Evolutionary conservation across 2,113 vertebrate genomes (phyloP).

Genomic region (Rhinopomastus cyanomelas): DNA sequence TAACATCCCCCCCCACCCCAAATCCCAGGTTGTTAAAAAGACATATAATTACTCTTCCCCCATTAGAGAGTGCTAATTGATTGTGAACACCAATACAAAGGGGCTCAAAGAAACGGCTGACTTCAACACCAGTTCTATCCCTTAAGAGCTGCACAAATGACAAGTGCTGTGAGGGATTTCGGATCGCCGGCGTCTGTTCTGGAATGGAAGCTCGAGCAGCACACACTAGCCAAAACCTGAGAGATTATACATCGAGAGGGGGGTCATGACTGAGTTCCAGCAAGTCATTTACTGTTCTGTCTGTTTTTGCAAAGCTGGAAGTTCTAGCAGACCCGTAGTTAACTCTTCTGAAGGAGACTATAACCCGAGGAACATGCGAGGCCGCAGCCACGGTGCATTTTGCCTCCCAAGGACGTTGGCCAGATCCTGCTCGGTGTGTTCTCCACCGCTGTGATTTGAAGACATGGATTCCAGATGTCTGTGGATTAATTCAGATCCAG

Average conservation of each 20-base stretch:
- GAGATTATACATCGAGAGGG: neutral
- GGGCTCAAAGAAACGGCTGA: slow-evolving; percentile 19
- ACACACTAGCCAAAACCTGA: neutral
- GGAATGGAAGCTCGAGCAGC: neutral
- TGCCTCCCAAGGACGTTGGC: neutral
- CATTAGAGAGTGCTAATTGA: slow-evolving; percentile 48
- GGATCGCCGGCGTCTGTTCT: neutral
- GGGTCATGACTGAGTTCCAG: neutral
- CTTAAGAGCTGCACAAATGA: neutral
- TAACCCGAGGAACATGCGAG: neutral
- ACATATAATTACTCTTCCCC: slow-evolving; percentile 45
- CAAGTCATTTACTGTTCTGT: neutral
- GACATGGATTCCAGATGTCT: neutral
- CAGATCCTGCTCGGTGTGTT: neutral
- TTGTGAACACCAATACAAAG: slow-evolving; percentile 34
- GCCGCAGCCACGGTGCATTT: neutral
- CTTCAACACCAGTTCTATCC: slow-evolving; percentile 25
- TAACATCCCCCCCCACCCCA: slow-evolving; percentile 9
- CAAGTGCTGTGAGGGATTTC: neutral
- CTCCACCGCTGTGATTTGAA: neutral
- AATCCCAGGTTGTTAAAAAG: slow-evolving; percentile 35
- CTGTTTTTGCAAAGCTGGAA: neutral
- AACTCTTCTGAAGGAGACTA: neutral
- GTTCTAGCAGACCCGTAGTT: neutral
- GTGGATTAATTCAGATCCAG: neutral